A percentile compares a stretch with the other conserved stretches of the same genome.
phyloP scores from a whole-genome alignment of 2,888 invertebrate species.

The Tetanocera ferruginea region DNA sequence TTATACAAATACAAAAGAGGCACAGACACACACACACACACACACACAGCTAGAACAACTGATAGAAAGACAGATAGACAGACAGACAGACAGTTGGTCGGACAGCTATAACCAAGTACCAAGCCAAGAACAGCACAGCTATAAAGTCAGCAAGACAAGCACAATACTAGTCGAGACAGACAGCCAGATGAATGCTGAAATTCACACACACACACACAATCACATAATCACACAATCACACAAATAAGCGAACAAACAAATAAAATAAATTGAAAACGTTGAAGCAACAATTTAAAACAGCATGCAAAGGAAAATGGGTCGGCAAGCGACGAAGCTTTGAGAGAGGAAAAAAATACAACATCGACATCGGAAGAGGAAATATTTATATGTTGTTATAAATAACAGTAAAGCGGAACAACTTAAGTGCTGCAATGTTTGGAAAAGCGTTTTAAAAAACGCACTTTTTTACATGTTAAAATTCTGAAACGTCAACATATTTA shows the following conservation, averaged over 20 bases:
- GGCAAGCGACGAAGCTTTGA: not conserved
- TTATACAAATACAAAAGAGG: slow-evolving; percentile 9
- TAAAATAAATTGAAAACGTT: slow-evolving; percentile 39
- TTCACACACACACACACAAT: not conserved
- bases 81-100: not conserved
- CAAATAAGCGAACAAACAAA: slow-evolving; percentile 15
- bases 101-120: not conserved
- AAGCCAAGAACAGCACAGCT: not conserved
- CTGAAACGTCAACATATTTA: too few species aligned
- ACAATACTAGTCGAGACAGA: not conserved
- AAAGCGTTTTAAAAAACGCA: too few species aligned
- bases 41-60: not conserved
- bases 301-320: not conserved
- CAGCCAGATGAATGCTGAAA: not conserved
- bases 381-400: not conserved
- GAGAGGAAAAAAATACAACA: not conserved
- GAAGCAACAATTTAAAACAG: slow-evolving; percentile 30
- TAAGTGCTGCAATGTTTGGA: not conserved
- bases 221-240: not conserved
- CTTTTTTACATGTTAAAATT: too few species aligned
- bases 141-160: slow-evolving; percentile 14
- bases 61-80: not conserved
- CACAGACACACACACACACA: not conserved
- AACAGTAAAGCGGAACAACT: not conserved
- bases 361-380: slow-evolving; percentile 4